Evolutionary conservation across 2,888 invertebrate species (phyloP).

Genomic region (Teleogryllus oceanicus): DNA sequence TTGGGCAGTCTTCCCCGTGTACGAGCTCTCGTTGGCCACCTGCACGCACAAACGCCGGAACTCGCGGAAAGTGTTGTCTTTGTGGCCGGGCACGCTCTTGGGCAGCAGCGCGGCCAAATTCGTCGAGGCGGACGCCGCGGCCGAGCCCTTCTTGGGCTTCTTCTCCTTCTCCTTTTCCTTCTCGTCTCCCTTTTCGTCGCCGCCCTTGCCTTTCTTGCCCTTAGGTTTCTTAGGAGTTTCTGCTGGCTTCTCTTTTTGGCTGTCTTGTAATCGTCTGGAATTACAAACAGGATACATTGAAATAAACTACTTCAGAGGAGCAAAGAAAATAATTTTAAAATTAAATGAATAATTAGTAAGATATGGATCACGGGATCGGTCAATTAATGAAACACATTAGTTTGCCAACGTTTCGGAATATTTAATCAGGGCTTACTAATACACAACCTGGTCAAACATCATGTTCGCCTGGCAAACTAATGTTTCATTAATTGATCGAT

Average conservation of each 20-base stretch:
- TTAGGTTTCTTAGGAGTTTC: slow-evolving; percentile 24
- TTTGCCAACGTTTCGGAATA: too few species aligned
- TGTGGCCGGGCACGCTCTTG: slow-evolving; percentile 41
- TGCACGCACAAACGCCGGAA: slow-evolving; percentile 75
- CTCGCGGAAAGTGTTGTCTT: slow-evolving; percentile 71
- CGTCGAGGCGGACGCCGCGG: slow-evolving; percentile 31
- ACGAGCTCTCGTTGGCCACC: slow-evolving; percentile 72
- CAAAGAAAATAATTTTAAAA: not conserved
- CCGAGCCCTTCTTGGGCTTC: slow-evolving; percentile 39
- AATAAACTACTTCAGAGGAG: not conserved
- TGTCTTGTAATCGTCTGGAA: not conserved
- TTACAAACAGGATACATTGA: not conserved
- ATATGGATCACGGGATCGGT: too few species aligned
- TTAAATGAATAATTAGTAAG: too few species aligned
- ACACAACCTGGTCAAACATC: too few species aligned
- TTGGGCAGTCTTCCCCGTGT: slow-evolving; percentile 74
- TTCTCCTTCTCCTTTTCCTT: slow-evolving; percentile 30
- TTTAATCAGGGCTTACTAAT: too few species aligned
- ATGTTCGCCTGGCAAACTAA: too few species aligned
- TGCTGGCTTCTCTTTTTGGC: not conserved
- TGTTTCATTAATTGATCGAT: too few species aligned
- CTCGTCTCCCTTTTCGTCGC: not conserved
- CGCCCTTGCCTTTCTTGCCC: not conserved
- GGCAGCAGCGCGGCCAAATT: slow-evolving; percentile 18
- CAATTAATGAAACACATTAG: too few species aligned